Base-by-base conservation (phyloP, 2,113 vertebrate species). In the Chamaea fasciata region DNA sequence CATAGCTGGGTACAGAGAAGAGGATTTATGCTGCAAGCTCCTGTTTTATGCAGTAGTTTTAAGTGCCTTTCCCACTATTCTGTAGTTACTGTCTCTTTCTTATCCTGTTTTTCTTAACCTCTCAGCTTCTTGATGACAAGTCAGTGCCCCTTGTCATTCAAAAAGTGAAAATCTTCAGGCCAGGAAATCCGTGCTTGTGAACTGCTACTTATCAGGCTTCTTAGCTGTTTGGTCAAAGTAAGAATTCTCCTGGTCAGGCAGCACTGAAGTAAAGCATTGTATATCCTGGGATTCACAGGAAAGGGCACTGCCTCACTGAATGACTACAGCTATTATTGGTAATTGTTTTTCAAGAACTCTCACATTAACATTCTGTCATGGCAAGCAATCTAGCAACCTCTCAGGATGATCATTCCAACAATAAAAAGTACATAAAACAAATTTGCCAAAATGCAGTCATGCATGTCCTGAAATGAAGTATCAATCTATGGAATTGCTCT, bases 391-490 rank as follows among this genome's bases (percentile, higher is more conserved):
- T 77, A 86, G 86, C 1, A 5, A 88, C 79, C 68, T 93, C 79
- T 78, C 79, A 80, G 59, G 64, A 56, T 94, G 82, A 93, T 86
- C 19, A 83, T 93, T 86, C 30, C 64, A 94, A 78, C 79, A 90
- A 75, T 81, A 94, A 88, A 89, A 91, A 83, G 47, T n/a, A 94
- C 39, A 81, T 88, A 89, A 93, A 95, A 67, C 50, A 92, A 93
- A 44, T 64, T 96, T 88, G 35, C 76, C 79, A 94, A 93, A 95
- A 92, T 88, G 55, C 57, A 77, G 56, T 76, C 68, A 52, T 7
- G 26, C 33, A 41, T 77, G 56, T 91, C 82, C 68, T 96, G 76
- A 88, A 92, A 88, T 63, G 55, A 83, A 95, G 42, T 60, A 65
- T 70, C 42, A 91, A 20, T 90, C 75, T 67, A 15, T 50, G 41